These are phyloP conservation scores for Chouioia cunea DNA, from an alignment of 2,888 invertebrate genomes.

Conservation along the genomic window DNA sequence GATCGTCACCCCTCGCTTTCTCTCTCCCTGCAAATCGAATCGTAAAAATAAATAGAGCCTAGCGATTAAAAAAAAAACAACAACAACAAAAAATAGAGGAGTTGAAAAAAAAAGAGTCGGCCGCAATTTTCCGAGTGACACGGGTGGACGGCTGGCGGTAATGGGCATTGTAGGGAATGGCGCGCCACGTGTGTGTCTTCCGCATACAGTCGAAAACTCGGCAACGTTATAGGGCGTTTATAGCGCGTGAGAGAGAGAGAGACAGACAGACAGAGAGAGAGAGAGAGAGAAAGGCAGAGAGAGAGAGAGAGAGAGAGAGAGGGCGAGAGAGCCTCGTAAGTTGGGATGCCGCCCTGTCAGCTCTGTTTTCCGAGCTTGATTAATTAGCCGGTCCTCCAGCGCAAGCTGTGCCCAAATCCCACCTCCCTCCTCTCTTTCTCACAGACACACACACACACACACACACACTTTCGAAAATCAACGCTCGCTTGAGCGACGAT, in stretches of 20 bases:
- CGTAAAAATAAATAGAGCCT: not conserved
- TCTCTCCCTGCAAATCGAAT: not conserved
- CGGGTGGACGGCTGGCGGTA: constrained; percentile 3
- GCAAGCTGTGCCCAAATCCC: too few relatives aligned
- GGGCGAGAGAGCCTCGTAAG: constrained; percentile 49
- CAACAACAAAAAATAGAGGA: too few relatives aligned
- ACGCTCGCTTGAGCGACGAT: too few relatives aligned
- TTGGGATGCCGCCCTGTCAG: constrained; percentile 55
- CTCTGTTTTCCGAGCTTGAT: constrained; percentile 56
- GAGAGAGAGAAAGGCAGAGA: too few relatives aligned
- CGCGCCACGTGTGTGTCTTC: constrained; percentile 11
- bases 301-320: too few relatives aligned
- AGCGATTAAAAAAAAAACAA: not conserved
- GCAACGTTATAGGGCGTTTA: too few relatives aligned
- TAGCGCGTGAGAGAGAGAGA: not conserved
- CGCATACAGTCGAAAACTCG: too few relatives aligned
- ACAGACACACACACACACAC: too few relatives aligned
- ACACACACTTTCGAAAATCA: too few relatives aligned
- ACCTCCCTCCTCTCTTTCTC: too few relatives aligned
- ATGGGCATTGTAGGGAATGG: constrained; percentile 24
- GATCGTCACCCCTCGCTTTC: not conserved
- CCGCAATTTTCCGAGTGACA: constrained; percentile 44
- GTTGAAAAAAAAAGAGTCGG: constrained; percentile 14
- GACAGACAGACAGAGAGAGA: too few relatives aligned
- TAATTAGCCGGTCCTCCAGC: constrained; percentile 51